Percentiles rank a stretch among this genome's conserved stretches.
These are phyloP conservation scores for Hipposideros armiger DNA, from an alignment of 2,113 vertebrate species.

Conservation along the genomic window DNA sequence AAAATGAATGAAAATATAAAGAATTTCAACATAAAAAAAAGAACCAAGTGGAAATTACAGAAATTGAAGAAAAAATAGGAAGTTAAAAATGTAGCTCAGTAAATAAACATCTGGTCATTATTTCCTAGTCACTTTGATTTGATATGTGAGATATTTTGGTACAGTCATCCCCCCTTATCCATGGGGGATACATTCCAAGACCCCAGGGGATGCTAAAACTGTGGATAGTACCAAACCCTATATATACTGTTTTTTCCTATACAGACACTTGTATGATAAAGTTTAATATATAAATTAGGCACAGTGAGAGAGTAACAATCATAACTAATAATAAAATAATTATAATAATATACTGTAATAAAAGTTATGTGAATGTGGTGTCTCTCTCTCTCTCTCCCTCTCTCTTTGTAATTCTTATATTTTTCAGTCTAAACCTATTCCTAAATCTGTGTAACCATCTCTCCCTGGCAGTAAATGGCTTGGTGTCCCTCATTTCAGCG, in stretches of 20 bases:
- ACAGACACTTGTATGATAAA: too few species aligned
- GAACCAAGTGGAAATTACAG: background rate
- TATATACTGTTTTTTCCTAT: too few species aligned
- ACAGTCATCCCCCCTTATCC: background rate
- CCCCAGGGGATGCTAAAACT: too few species aligned
- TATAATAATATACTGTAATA: background rate
- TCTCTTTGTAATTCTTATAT: background rate
- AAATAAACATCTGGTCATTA: background rate
- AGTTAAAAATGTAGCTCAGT: background rate
- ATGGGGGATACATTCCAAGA: background rate
- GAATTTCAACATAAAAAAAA: background rate
- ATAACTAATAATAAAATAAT: background rate
- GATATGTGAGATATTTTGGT: background rate
- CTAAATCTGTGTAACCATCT: background rate
- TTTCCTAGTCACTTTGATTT: background rate
- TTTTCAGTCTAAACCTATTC: background rate
- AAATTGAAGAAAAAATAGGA: background rate
- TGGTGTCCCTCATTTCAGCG: background rate
- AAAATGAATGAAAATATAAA: conserved; percentile 19
- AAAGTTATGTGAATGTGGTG: background rate
- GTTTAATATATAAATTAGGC: too few species aligned
- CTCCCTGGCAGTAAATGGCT: background rate
- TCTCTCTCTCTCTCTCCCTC: background rate
- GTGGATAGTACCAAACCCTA: too few species aligned
- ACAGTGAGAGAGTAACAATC: background rate